Evolutionary conservation across 2,113 vertebrate species (phyloP).

Genomic region (Pelusios castaneus): DNA sequence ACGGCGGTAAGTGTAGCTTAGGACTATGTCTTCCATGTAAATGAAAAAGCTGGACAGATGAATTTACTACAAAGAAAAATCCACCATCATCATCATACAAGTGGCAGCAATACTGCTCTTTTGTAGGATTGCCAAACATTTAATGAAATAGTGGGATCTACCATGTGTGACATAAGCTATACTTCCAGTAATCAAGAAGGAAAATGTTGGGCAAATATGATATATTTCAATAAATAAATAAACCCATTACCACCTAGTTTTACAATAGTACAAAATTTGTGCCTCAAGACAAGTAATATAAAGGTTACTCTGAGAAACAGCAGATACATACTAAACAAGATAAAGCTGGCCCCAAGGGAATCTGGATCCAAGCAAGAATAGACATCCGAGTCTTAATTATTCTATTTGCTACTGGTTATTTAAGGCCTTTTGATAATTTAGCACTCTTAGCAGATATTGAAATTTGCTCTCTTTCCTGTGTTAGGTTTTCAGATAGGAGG

Average conservation of each 20-base stretch:
- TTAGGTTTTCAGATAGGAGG: neutral
- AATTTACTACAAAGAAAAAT: neutral
- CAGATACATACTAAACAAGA: neutral
- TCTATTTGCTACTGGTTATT: neutral
- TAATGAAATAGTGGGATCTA: neutral
- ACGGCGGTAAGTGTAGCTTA: too few relatives aligned
- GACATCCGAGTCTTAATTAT: neutral
- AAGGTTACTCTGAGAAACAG: neutral
- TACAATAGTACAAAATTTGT: neutral
- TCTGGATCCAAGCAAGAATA: neutral
- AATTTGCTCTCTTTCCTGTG: neutral
- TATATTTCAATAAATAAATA: neutral
- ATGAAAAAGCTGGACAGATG: neutral
- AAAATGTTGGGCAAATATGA: neutral
- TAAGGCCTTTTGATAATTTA: neutral
- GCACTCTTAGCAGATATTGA: neutral
- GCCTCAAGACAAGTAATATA: neutral
- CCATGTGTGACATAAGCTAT: neutral
- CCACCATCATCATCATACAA: neutral
- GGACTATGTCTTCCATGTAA: neutral
- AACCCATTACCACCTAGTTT: neutral
- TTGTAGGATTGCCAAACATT: neutral
- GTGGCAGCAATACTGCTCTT: neutral
- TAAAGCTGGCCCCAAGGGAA: neutral
- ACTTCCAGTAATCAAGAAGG: neutral